phyloP scores from a whole-genome alignment of 1,140 invertebrate genomes.

The Chionoecetes opilio region DNA sequence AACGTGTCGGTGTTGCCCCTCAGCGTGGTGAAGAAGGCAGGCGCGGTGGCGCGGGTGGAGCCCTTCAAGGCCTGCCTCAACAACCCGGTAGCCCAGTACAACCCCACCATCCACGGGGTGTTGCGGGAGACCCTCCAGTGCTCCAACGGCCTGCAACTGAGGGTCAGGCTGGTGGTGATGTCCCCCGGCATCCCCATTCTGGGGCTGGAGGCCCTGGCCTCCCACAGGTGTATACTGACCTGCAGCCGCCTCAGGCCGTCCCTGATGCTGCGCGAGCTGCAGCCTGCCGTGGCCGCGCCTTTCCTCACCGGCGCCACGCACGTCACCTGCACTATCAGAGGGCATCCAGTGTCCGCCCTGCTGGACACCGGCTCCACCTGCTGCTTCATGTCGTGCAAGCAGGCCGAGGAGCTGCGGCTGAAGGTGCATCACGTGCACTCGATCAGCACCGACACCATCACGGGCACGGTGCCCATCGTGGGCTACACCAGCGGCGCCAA shows the following conservation, averaged over 20 bases:
- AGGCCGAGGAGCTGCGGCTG: neutral
- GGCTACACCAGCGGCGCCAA: neutral
- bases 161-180: constrained; percentile 37
- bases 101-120: constrained; percentile 37
- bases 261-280: neutral
- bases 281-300: neutral
- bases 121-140: neutral
- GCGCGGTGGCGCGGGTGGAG: neutral
- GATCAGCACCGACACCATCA: neutral
- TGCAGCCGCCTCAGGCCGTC: neutral
- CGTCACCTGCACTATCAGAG: constrained; percentile 37
- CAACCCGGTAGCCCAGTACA: constrained; percentile 37
- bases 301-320: neutral
- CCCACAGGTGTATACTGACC: neutral
- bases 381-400: constrained; percentile 11
- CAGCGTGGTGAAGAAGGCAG: neutral
- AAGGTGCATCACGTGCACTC: neutral
- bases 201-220: constrained; percentile 15
- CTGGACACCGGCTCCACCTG: constrained; percentile 55
- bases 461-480: neutral
- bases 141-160: neutral
- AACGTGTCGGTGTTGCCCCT: constrained; percentile 43
- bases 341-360: neutral
- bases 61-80: neutral
- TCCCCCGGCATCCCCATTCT: constrained; percentile 45